Evolutionary conservation across 2,888 invertebrate species (phyloP).

Genomic region (Caenorhabditis sulstoni): DNA sequence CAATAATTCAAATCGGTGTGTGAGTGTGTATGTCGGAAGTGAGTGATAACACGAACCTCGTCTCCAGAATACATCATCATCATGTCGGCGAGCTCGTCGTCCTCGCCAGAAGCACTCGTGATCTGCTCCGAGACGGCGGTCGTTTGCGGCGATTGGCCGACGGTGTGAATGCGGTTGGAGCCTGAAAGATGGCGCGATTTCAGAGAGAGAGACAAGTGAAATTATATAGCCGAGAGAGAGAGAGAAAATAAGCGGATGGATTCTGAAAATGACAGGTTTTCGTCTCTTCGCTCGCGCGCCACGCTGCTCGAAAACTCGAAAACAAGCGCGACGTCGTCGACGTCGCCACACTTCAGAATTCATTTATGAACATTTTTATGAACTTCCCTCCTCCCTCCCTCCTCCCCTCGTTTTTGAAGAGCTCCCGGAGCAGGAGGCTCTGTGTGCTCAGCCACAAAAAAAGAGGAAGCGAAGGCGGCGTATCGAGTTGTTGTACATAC

Average conservation of each 20-base stretch:
- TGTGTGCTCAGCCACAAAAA: too few species aligned
- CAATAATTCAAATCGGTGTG: too few species aligned
- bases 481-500: slow-evolving; percentile 36
- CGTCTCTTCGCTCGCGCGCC: too few species aligned
- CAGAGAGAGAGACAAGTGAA: too few species aligned
- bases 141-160: slow-evolving; percentile 53
- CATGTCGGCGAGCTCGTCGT: slow-evolving; percentile 59
- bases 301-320: slow-evolving; percentile 7
- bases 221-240: background rate
- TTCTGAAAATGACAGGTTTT: slow-evolving; percentile 26
- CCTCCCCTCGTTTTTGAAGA: slow-evolving; percentile 24
- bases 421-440: slow-evolving; percentile 10
- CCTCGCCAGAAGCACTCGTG: slow-evolving; percentile 37
- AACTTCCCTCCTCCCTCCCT: slow-evolving; percentile 29
- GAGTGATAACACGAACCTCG: slow-evolving; percentile 36
- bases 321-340: slow-evolving; percentile 10
- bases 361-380: slow-evolving; percentile 57
- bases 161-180: slow-evolving; percentile 62
- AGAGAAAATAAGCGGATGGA: slow-evolving; percentile 1
- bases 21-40: too few species aligned
- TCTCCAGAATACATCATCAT: slow-evolving; percentile 47
- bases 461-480: slow-evolving; percentile 23
- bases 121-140: slow-evolving; percentile 36
- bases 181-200: slow-evolving; percentile 38
- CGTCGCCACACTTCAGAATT: slow-evolving; percentile 39